Conservation (phyloP, 2,888 invertebrate genomes). For the Cyclophora albipunctata region DNA sequence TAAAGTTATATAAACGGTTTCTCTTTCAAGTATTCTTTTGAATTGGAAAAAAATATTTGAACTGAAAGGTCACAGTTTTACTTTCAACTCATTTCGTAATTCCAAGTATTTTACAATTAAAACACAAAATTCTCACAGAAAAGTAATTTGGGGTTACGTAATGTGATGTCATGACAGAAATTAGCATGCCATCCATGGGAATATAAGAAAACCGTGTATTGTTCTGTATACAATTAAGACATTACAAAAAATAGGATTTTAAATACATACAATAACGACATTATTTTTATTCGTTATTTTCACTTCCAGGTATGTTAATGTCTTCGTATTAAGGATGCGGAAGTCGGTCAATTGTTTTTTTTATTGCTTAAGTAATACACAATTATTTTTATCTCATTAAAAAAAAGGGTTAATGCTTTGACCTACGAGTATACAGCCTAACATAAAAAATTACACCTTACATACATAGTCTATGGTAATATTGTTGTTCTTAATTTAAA, state of each 20-base stretch:
- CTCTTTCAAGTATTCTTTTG: no score
- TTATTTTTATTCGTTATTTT: slow-evolving; percentile 2
- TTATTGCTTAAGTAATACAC: no score
- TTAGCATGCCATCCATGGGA: slow-evolving; percentile 18
- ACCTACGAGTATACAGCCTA: no score
- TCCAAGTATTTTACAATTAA: slow-evolving; percentile 4
- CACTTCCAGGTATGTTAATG: slow-evolving; percentile 1
- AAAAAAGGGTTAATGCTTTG: no score
- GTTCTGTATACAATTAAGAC: slow-evolving; percentile 14
- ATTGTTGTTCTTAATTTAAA: no score
- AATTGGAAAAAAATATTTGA: background rate
- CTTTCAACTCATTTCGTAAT: slow-evolving; percentile 6
- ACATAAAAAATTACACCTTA: no score
- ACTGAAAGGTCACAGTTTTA: background rate
- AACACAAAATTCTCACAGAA: slow-evolving; percentile 5
- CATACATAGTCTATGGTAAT: no score
- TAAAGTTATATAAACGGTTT: no score
- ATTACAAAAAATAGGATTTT: slow-evolving; percentile 10
- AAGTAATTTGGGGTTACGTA: slow-evolving; percentile 15
- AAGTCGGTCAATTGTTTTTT: no score
- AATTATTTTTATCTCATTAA: no score
- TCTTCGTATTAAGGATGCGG: no score
- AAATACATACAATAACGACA: background rate
- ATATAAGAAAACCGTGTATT: slow-evolving; percentile 16
- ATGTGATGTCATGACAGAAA: slow-evolving; percentile 18